Conservation (phyloP, 2,797 vertebrate species). For the Trachurus trachurus region DNA sequence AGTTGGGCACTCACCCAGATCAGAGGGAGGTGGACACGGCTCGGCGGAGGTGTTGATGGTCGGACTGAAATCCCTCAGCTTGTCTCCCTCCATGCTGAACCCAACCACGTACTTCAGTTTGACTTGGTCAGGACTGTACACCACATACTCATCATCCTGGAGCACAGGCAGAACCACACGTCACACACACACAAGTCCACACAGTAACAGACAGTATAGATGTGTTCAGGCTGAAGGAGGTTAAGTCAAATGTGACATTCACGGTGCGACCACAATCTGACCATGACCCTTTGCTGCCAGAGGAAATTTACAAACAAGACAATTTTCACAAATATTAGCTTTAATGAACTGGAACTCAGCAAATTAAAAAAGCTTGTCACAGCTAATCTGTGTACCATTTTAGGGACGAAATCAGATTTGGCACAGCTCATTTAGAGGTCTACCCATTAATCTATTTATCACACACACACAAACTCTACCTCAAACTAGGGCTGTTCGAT, state of each 20-base stretch:
- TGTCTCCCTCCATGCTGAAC: slow-evolving; percentile 84
- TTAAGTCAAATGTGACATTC: background rate
- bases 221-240: background rate
- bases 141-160: slow-evolving; percentile 92
- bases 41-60: slow-evolving; percentile 46
- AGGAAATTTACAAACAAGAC: background rate
- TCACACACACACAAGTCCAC: background rate
- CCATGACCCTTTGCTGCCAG: background rate
- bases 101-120: slow-evolving; percentile 90
- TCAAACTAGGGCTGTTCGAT: no score
- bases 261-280: background rate
- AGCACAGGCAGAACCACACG: slow-evolving; percentile 4
- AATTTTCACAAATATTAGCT: no score
- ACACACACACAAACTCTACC: slow-evolving; percentile 77
- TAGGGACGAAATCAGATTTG: background rate
- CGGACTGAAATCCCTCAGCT: slow-evolving; percentile 83
- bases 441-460: background rate
- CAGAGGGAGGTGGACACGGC: background rate
- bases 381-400: background rate
- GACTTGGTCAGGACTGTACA: slow-evolving; percentile 90
- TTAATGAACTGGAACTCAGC: no score
- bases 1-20: slow-evolving; percentile 32
- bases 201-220: background rate
- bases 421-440: background rate
- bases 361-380: background rate